These are phyloP conservation scores for Agapetus fuscipes DNA, from an alignment of 2,888 invertebrate species.

Conservation along the genomic window DNA sequence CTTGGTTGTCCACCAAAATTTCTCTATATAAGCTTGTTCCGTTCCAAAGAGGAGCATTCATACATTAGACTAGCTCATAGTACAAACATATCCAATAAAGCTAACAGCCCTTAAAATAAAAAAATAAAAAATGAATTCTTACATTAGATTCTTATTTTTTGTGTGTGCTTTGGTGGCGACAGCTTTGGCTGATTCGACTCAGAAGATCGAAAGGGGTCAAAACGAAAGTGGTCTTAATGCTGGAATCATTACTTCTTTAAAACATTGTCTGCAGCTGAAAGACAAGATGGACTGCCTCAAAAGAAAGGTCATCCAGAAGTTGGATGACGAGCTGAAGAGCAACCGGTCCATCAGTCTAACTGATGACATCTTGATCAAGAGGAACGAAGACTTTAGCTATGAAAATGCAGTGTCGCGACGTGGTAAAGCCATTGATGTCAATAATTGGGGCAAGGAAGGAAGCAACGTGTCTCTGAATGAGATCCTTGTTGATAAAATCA, in stretches of 20 bases:
- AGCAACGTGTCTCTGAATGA: constrained; percentile 21
- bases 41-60: constrained; percentile 2
- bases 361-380: constrained; percentile 14
- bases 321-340: constrained; percentile 15
- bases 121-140: background rate
- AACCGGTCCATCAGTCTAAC: constrained; percentile 12
- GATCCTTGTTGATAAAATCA: constrained; percentile 31
- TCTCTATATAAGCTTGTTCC: constrained; percentile 16
- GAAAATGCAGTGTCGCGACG: constrained; percentile 5
- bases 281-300: constrained; percentile 25
- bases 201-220: background rate
- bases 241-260: constrained; percentile 12
- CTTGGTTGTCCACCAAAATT: constrained; percentile 16
- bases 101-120: background rate
- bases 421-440: constrained; percentile 6
- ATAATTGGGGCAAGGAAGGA: constrained; percentile 16
- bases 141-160: background rate
- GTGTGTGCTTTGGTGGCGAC: background rate
- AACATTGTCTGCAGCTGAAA: constrained; percentile 28
- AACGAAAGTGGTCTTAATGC: constrained; percentile 1
- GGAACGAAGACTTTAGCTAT: constrained; percentile 14
- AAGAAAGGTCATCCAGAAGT: constrained; percentile 16
- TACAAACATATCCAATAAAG: background rate
- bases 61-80: background rate
- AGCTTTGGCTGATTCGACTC: background rate